phyloP scores from a whole-genome alignment of 2,797 vertebrate species.

The Melanogrammus aeglefinus region DNA sequence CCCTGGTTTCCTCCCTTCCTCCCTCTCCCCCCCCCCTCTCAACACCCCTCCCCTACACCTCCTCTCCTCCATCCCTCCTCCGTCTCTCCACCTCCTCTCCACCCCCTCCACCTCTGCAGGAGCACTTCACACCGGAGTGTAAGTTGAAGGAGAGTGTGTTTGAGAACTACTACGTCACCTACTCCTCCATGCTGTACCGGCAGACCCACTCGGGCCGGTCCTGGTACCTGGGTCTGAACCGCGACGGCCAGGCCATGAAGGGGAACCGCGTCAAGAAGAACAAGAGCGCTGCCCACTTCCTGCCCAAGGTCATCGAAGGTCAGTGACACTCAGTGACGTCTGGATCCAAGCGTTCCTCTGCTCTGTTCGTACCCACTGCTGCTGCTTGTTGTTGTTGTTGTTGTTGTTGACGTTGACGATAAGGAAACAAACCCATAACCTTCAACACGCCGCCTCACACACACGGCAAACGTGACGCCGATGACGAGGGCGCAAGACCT shows the following conservation, averaged over 20 bases:
- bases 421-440: neutral
- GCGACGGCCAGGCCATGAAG: slow-evolving; percentile 98
- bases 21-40: no score
- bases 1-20: neutral
- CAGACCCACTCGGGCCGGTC: slow-evolving; percentile 95
- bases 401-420: neutral
- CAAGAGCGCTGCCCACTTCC: slow-evolving; percentile 94
- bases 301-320: slow-evolving; percentile 99
- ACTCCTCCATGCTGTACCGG: slow-evolving; percentile 97
- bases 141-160: slow-evolving; percentile 99
- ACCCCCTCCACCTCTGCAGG: slow-evolving; percentile 68
- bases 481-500: no score
- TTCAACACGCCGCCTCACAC: neutral
- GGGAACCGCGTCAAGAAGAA: slow-evolving; percentile 98
- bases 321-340: slow-evolving; percentile 33
- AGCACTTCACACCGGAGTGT: slow-evolving; percentile 97
- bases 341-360: neutral
- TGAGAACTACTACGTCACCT: slow-evolving; percentile 99
- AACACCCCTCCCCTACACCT: neutral
- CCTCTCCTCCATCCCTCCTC: neutral
- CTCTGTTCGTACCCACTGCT: no score
- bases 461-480: neutral
- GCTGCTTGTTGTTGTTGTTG: no score
- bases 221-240: slow-evolving; percentile 98
- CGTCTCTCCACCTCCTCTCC: slow-evolving; percentile 17